Evolutionary conservation across 1,140 invertebrate genomes (phyloP), one percentile per base, ranked within the genome.

Genomic region (Sycophaga agraensis): DNA sequence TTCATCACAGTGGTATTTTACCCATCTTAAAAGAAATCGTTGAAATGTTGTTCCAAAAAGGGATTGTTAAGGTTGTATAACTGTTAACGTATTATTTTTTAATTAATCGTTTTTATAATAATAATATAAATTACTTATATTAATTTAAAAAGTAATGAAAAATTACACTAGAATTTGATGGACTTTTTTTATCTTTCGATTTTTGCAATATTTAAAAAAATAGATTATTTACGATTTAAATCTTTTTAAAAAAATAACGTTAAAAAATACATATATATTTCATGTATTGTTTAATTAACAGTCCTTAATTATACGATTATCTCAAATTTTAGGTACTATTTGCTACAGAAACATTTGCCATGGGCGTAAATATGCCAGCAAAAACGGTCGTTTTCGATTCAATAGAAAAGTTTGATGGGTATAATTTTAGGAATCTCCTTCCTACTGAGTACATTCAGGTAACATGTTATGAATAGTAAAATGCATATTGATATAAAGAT

Each of bases 281-380:
- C n/a, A n/a, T n/a, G n/a, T n/a, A n/a, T n/a, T n/a, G n/a, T n/a
- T n/a, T n/a, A n/a, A n/a, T n/a, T n/a, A n/a, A n/a, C n/a, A n/a
- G n/a, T n/a, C n/a, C n/a, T n/a, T n/a, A n/a, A n/a, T n/a, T n/a
- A n/a, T n/a, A n/a, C n/a, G n/a, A n/a, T n/a, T n/a, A n/a, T n/a
- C 4, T 31, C 24, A 28, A 35, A 21, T 59, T 51, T 9, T 35
- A 95, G 87, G 83, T 98, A 55, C 78, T 99, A 16, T 98, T 99
- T 84, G 96, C 97, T 0, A 99, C 97, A 4, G 97, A 99, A 85
- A 99, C 97, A 17, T 99, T 99, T 84, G 96, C 96, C 0, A 98
- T 99, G 93, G 97, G 97, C 19, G 94, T 99, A 0, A 99, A 99
- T 79, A 99, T 99, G 97, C 97, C 97, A 2, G 94, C 97, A 0